Evolutionary conservation across 2,113 vertebrate species (phyloP), one percentile per base, ranked within the genome.

Genomic region (Microcebus griseorufus): DNA sequence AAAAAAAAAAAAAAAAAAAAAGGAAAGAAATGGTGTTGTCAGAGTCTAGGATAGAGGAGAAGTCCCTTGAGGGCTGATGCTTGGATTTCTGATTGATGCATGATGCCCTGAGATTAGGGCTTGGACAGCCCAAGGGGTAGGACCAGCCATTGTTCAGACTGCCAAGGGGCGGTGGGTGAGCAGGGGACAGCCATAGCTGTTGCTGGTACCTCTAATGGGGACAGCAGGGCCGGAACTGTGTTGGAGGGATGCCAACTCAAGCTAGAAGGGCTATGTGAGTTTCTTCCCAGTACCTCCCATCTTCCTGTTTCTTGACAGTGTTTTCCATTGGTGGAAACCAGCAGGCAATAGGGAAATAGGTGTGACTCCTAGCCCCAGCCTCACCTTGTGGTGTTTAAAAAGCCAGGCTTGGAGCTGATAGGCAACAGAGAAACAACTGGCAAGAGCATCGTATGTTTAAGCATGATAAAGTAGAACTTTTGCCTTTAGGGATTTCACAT

Each of bases 91-190:
- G 69, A 69, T 12, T 62, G 65, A 62, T 29, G 34, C 2, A 3
- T 67, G 75, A 39, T 48, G 87, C 8, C 67, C 18, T 37, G 18
- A 27, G 20, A 42, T 55, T 67, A 78, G 88, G 83, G 42, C 45
- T 70, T 37, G 42, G 6, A 60, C n/a, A 48, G 25, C 18, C 18
- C 62, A 67, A 37, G 22, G 22, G n/a, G 18, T 90, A 45, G 39
- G 60, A 6, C 34, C 34, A 51, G 60, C 20, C 65, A 25, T n/a
- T 42, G 42, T 9, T 75, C 84, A 53, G n/a, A 27, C 29, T 72
- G 14, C 22, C 22, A 9, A 9, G 0, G 2, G 32, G 13, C 2
- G 27, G 22, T 27, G 9, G 34, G 17, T n/a, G 4, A 39, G 11
- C 8, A 6, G 20, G 62, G 12, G 82, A 42, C n/a, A 79, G 58